Base-by-base conservation (phyloP, 2,888 invertebrate genomes). In the Lasioglossum malachurum region DNA sequence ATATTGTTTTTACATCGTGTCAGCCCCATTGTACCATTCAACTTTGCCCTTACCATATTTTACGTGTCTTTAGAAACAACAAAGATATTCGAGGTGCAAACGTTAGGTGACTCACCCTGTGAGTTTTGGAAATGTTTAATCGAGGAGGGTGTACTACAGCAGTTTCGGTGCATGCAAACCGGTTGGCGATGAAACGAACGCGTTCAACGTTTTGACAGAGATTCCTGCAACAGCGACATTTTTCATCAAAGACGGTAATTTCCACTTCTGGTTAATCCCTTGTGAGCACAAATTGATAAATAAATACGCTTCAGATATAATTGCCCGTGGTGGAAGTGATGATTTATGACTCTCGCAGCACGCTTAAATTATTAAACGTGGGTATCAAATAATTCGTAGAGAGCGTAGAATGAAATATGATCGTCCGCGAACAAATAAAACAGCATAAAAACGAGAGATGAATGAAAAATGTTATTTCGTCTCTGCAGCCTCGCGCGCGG, bases 271-370 rank as follows among this genome's bases (percentile, higher is more conserved):
- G 10, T 14, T 2, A 31, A 67, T 67, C 35, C 35, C 35, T 8
- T 67, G 19, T 2, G 71, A 14, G 41, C 14, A 41, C 38, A 71
- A 71, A 71, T 71, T 71, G 53, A n/a, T 23, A 16, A 60, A 46
- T 46, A 41, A 78, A 72, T 41, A 38, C 10, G 44, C 14, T 41
- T 60, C 16, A 3, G 16, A 44, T 73, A 64, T 73, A 73, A 60
- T 79, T 79, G 35, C 31, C 27, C 4, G 10, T 31, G 38, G 27
- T 19, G 46, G 19, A 4, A 46, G 31, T 19, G 16, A 23, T 73
- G 60, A 79, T 79, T 79, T 73, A 79, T 73, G 44, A n/a, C n/a
- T 57, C 19, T 35, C 49, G 3, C 2, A n/a, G 31, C 35, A 60
- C 23, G 10, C 4, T 41, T 79, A 38, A 73, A 79, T 57, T 46